phyloP scores from a whole-genome alignment of 2,113 vertebrate genomes.

The Parotia lawesii region DNA sequence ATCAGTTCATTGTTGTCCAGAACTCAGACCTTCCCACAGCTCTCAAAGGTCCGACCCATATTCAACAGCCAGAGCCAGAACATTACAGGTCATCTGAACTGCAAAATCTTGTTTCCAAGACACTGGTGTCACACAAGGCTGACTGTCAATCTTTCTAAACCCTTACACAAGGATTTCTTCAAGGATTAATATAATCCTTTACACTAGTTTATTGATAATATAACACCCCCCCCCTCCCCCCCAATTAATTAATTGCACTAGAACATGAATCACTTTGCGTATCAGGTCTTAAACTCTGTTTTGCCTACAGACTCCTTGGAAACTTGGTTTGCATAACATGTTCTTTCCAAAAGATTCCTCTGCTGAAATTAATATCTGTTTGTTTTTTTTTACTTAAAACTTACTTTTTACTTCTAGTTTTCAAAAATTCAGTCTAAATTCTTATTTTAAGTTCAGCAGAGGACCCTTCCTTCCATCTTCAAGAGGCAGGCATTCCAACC shows the following conservation, averaged over 20 bases:
- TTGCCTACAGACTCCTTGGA: constrained; percentile 26
- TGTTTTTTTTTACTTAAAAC: not conserved
- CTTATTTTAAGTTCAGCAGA: not conserved
- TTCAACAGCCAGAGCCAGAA: not conserved
- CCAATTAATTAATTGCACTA: not conserved
- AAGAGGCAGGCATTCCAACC: not conserved
- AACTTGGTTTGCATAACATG: constrained; percentile 18
- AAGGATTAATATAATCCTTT: not conserved
- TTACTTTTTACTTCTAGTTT: not conserved
- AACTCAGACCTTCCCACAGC: not conserved
- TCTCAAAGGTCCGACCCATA: not conserved
- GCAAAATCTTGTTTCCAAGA: not conserved
- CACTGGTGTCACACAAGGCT: not conserved
- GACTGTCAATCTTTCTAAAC: not conserved
- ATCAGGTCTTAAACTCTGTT: not conserved
- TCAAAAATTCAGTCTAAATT: not conserved
- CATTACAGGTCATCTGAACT: not conserved
- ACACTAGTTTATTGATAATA: not conserved
- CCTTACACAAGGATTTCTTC: not conserved
- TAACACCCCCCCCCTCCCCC: rapidly evolving
- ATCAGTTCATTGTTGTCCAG: not conserved
- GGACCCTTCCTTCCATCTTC: not conserved
- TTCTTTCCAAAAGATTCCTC: constrained; percentile 9
- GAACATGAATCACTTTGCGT: rapidly evolving
- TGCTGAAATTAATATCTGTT: not conserved